Evolutionary conservation across 2,113 vertebrate genomes (phyloP).

Genomic region (Peromyscus polionotus): DNA sequence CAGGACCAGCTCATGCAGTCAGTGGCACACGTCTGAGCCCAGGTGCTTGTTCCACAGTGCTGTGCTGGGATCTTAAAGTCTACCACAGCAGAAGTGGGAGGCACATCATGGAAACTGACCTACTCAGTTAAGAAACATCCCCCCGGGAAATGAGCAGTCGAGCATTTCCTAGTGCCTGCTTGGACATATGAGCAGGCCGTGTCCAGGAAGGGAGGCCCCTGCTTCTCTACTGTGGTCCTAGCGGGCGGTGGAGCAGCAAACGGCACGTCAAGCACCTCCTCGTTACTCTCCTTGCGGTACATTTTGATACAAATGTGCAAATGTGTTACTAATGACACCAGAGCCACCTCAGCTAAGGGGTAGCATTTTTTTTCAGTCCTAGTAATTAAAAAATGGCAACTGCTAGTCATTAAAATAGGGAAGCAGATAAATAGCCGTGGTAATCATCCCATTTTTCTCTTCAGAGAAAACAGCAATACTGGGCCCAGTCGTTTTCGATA

Average conservation of each 20-base stretch:
- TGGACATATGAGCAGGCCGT: neutral
- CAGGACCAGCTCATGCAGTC: neutral
- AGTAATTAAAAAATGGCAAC: conserved; percentile 70
- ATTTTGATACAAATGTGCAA: conserved; percentile 6
- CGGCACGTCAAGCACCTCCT: neutral
- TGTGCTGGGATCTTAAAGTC: neutral
- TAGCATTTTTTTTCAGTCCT: neutral
- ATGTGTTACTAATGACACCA: neutral
- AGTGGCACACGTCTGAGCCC: neutral
- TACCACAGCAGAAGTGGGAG: neutral
- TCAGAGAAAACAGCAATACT: conserved; percentile 68
- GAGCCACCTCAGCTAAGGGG: neutral
- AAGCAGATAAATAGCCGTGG: conserved; percentile 64
- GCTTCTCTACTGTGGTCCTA: neutral
- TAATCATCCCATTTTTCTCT: conserved; percentile 58
- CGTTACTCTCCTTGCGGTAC: neutral
- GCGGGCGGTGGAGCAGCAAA: fast-evolving
- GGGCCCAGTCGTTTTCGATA: conserved; percentile 47
- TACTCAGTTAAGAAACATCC: neutral
- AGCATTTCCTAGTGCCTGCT: neutral
- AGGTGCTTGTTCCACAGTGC: neutral
- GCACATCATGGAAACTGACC: conserved; percentile 12
- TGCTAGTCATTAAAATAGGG: conserved; percentile 59
- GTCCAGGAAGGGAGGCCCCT: neutral
- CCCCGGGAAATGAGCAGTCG: neutral